Evolutionary conservation across 1,140 invertebrate species (phyloP).

Genomic region (Pogonomyrmex barbatus): DNA sequence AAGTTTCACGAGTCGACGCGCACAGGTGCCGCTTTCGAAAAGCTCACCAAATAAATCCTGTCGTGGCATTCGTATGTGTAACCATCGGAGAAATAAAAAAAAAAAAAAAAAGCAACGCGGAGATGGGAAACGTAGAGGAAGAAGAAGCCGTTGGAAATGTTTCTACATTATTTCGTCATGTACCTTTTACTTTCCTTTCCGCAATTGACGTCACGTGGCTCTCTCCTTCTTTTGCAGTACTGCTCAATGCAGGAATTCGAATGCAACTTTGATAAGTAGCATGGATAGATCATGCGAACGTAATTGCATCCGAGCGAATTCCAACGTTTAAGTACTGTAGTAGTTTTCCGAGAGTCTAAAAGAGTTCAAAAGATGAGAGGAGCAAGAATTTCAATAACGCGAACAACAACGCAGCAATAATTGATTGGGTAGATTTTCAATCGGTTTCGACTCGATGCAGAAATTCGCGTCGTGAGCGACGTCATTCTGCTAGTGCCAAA

Average conservation of each 20-base stretch:
- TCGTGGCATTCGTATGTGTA: conserved; percentile 57
- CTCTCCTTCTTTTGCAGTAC: neutral
- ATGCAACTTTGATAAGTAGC: neutral
- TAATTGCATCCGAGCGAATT: neutral
- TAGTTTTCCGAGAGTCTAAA: neutral
- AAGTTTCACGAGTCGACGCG: conserved; percentile 78
- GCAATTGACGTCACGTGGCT: conserved; percentile 34
- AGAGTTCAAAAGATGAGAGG: too few relatives aligned
- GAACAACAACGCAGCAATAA: conserved; percentile 18
- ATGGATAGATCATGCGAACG: neutral
- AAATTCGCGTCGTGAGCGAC: conserved; percentile 22
- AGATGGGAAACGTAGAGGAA: neutral
- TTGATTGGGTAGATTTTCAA: conserved; percentile 58
- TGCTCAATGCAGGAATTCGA: neutral
- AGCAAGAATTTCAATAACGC: neutral
- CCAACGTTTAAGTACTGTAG: too few relatives aligned
- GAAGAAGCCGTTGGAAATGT: conserved; percentile 54
- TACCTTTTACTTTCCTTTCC: neutral
- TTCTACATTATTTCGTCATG: conserved; percentile 48
- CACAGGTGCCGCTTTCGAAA: conserved; percentile 81
- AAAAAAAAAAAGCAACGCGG: conserved; percentile 27
- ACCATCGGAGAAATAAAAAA: conserved; percentile 70
- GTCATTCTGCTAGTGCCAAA: conserved; percentile 60
- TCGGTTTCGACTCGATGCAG: conserved; percentile 68
- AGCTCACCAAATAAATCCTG: conserved; percentile 83